These are phyloP conservation scores for Proteles cristata DNA, from an alignment of 2,113 vertebrate species.

Conservation along the genomic window DNA sequence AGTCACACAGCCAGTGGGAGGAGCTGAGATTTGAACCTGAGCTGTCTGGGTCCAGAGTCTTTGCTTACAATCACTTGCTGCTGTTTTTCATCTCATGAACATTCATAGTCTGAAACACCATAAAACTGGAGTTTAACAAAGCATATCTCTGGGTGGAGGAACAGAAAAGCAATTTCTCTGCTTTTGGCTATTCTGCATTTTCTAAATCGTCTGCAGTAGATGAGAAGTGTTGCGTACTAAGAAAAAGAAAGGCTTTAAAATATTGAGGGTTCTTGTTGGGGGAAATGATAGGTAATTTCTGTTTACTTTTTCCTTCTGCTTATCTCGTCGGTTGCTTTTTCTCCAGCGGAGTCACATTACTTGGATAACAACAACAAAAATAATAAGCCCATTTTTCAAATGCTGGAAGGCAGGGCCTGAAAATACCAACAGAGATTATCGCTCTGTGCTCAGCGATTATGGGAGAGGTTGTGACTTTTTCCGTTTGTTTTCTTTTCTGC, in stretches of 20 bases:
- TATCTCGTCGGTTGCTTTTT: neutral
- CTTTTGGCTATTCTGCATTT: neutral
- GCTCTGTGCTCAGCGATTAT: neutral
- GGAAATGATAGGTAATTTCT: neutral
- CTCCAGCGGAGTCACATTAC: neutral
- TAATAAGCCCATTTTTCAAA: neutral
- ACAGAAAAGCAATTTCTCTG: neutral
- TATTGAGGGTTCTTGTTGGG: neutral
- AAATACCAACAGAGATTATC: neutral
- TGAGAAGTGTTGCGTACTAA: neutral
- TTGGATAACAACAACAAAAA: neutral
- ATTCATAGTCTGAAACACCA: neutral
- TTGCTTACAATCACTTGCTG: neutral
- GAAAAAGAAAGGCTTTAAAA: neutral
- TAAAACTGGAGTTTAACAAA: no score
- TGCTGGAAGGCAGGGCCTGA: neutral
- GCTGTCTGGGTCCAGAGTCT: neutral
- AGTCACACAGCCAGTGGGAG: neutral
- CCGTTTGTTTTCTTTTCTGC: constrained; percentile 27
- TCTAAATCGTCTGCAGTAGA: neutral
- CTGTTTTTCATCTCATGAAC: neutral
- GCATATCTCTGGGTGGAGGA: neutral
- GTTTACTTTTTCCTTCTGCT: neutral
- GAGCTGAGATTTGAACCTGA: neutral
- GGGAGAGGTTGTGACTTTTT: neutral